A percentile compares a stretch with the other conserved stretches of the same genome.
Conservation (phyloP, 2,888 invertebrate species). For the Idaea straminata region DNA sequence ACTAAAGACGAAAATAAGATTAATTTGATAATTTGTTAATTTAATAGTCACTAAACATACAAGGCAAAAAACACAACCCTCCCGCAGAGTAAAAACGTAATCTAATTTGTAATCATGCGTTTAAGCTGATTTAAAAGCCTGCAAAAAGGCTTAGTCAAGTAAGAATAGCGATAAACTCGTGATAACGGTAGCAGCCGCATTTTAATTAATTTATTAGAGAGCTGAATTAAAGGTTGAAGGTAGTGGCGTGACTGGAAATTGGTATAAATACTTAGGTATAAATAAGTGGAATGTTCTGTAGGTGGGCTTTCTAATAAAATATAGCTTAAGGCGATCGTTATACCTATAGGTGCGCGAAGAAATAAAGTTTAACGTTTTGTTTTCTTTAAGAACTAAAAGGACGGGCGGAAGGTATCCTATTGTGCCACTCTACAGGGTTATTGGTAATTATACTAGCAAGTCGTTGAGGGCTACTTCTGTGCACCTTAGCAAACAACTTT, state of each 20-base stretch:
- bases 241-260: constrained; percentile 24
- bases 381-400: too few species aligned
- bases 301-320: background rate
- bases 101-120: constrained; percentile 7
- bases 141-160: constrained; percentile 16
- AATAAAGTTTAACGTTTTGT: too few species aligned
- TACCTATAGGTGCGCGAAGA: background rate
- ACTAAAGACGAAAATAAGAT: too few species aligned
- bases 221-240: constrained; percentile 19
- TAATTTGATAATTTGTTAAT: too few species aligned
- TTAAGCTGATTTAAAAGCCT: constrained; percentile 10
- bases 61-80: background rate
- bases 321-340: background rate
- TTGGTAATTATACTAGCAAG: too few species aligned
- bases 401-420: too few species aligned
- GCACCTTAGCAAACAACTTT: too few species aligned
- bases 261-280: constrained; percentile 2
- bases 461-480: too few species aligned
- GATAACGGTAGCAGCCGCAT: constrained; percentile 24
- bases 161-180: constrained; percentile 18
- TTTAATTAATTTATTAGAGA: constrained; percentile 31
- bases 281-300: background rate
- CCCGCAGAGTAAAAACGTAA: background rate
- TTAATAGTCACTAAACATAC: background rate
- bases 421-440: too few species aligned